A percentile compares a stretch with the other conserved stretches of the same genome.
These are phyloP conservation scores for Larimichthys crocea DNA, from an alignment of 2,113 vertebrate genomes.

Conservation along the genomic window DNA sequence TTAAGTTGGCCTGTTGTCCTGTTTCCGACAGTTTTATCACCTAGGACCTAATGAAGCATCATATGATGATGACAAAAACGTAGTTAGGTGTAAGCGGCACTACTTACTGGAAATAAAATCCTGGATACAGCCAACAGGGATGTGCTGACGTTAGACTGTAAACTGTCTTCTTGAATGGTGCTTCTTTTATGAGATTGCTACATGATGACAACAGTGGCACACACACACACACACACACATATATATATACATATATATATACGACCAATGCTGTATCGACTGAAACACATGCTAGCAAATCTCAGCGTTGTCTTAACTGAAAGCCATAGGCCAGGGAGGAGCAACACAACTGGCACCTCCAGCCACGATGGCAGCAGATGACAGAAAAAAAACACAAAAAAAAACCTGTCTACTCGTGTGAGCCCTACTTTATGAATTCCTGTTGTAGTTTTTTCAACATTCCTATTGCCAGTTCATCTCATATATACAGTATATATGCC, in stretches of 20 bases:
- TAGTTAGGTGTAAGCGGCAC: slow-evolving; percentile 21
- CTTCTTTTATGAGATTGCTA: slow-evolving; percentile 54
- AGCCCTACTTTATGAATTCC: slow-evolving; percentile 45
- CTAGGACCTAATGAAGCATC: slow-evolving; percentile 63
- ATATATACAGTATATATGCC: slow-evolving; percentile 54
- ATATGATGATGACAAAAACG: slow-evolving; percentile 10
- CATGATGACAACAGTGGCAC: slow-evolving; percentile 36
- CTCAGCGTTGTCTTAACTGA: slow-evolving; percentile 57
- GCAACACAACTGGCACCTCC: slow-evolving; percentile 43
- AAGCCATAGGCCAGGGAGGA: slow-evolving; percentile 71
- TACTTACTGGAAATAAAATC: slow-evolving; percentile 14
- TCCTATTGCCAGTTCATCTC: slow-evolving; percentile 72
- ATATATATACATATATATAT: no score
- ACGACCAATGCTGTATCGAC: slow-evolving; percentile 30
- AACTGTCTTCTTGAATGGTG: slow-evolving; percentile 57
- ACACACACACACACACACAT: background rate
- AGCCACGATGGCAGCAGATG: slow-evolving; percentile 26
- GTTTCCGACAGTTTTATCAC: slow-evolving; percentile 43
- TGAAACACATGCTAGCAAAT: slow-evolving; percentile 42
- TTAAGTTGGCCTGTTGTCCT: slow-evolving; percentile 18
- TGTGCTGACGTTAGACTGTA: slow-evolving; percentile 31
- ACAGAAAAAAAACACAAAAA: slow-evolving; percentile 19
- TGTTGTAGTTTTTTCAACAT: slow-evolving; percentile 60
- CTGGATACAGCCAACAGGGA: slow-evolving; percentile 15
- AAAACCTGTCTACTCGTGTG: slow-evolving; percentile 23